phyloP scores from a whole-genome alignment of 2,888 invertebrate species.

The Caenorhabditis panamensis region DNA sequence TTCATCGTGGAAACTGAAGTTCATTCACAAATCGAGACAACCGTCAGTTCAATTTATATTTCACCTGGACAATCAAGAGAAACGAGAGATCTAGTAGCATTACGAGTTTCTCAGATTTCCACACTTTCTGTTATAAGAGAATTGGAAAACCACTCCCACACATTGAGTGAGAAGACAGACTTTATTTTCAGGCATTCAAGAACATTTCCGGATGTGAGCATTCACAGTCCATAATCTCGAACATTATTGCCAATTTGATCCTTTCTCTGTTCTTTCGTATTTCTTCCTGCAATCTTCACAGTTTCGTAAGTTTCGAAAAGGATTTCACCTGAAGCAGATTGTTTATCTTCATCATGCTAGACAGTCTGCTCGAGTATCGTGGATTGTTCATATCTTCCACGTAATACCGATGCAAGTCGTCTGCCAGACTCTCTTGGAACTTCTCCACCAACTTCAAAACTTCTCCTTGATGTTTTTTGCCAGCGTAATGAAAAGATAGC shows the following conservation, averaged over 20 bases:
- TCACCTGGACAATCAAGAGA: too few relatives aligned
- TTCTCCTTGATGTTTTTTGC: conserved; percentile 23
- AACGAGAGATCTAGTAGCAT: too few relatives aligned
- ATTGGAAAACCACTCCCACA: too few relatives aligned
- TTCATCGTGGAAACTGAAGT: too few relatives aligned
- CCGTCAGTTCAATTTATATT: too few relatives aligned
- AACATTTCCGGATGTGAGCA: conserved; percentile 51
- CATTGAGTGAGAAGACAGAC: too few relatives aligned
- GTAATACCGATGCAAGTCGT: conserved; percentile 60
- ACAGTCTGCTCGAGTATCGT: conserved; percentile 56
- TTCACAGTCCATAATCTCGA: conserved; percentile 43
- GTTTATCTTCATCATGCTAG: conserved; percentile 60
- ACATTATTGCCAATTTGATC: conserved; percentile 50
- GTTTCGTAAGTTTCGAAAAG: too few relatives aligned
- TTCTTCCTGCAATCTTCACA: conserved; percentile 21
- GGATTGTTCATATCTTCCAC: conserved; percentile 28
- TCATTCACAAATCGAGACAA: too few relatives aligned
- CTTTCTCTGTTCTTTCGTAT: conserved; percentile 33
- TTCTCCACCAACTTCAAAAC: conserved; percentile 22
- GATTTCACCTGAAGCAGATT: conserved; percentile 62
- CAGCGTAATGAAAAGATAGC: conserved; percentile 46
- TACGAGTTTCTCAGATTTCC: too few relatives aligned
- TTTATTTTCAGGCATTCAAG: not conserved
- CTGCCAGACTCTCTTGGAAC: conserved; percentile 42
- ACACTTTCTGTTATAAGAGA: too few relatives aligned